Conservation (phyloP, 2,797 vertebrate species). For the Trachurus trachurus region DNA sequence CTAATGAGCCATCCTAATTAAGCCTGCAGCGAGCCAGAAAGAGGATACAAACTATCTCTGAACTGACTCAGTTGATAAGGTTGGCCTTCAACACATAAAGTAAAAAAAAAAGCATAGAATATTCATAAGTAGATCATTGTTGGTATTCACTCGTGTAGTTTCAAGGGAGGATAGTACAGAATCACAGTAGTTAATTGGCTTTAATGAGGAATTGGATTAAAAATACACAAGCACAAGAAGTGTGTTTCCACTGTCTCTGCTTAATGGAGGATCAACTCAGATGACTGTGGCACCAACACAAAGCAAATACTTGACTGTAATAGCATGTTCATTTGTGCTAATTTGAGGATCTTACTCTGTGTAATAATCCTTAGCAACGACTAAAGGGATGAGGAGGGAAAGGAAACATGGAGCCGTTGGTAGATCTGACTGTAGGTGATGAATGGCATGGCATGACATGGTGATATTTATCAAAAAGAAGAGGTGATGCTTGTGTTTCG, state of each 20-base stretch:
- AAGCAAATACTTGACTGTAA: neutral
- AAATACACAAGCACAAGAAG: neutral
- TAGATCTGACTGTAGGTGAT: neutral
- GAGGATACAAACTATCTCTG: slow-evolving; percentile 12
- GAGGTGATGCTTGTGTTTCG: neutral
- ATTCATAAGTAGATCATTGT: slow-evolving; percentile 35
- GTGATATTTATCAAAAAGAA: neutral
- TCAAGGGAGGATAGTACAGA: slow-evolving; percentile 4
- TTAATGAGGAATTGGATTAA: slow-evolving; percentile 2
- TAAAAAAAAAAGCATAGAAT: slow-evolving; percentile 26
- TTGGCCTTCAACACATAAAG: slow-evolving; percentile 23
- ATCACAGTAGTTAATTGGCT: slow-evolving; percentile 23
- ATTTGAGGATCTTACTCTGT: neutral
- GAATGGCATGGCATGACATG: neutral
- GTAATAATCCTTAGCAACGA: neutral
- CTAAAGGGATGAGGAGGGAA: neutral
- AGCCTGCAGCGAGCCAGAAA: slow-evolving; percentile 38
- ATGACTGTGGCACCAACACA: neutral
- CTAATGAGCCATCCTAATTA: slow-evolving; percentile 64
- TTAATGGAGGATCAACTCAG: slow-evolving; percentile 1
- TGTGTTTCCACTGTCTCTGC: neutral
- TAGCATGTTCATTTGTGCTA: neutral
- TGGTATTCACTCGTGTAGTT: slow-evolving; percentile 25
- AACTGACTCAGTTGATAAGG: slow-evolving; percentile 39
- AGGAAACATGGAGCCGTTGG: neutral